Evolutionary conservation across 2,113 vertebrate species (phyloP).

Genomic region (Ondatra zibethicus): DNA sequence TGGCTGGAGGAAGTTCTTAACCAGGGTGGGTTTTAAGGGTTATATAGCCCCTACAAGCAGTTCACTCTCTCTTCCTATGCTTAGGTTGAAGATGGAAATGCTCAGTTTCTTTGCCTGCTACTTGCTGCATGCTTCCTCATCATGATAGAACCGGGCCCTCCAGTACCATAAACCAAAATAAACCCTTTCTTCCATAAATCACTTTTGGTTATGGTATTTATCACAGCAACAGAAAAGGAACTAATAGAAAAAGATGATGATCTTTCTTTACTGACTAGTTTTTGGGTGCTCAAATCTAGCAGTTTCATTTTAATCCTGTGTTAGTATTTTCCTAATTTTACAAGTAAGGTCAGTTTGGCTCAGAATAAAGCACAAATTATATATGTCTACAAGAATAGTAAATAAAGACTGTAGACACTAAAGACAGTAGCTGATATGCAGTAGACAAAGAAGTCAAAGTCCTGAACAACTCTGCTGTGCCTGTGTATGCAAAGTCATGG

Average conservation of each 20-base stretch:
- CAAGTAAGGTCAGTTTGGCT: background rate
- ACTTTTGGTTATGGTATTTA: background rate
- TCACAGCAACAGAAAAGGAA: background rate
- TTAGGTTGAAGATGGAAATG: background rate
- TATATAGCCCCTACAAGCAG: background rate
- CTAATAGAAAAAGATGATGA: background rate
- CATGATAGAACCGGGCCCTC: background rate
- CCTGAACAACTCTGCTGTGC: background rate
- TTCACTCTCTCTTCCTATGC: background rate
- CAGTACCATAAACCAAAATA: background rate
- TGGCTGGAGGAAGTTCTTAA: background rate
- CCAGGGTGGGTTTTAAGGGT: background rate
- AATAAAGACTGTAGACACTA: background rate
- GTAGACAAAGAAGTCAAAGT: background rate
- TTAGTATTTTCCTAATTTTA: constrained; percentile 13
- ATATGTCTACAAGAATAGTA: background rate
- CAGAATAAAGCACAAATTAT: background rate
- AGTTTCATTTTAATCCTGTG: background rate
- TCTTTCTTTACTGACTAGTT: background rate
- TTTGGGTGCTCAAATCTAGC: background rate
- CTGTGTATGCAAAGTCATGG: background rate
- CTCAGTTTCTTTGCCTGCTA: background rate
- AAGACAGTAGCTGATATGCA: background rate
- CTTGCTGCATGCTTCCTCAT: background rate
- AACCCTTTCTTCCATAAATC: background rate